Base-by-base conservation (phyloP, 2,797 vertebrate genomes). In the Remorina albescens region DNA sequence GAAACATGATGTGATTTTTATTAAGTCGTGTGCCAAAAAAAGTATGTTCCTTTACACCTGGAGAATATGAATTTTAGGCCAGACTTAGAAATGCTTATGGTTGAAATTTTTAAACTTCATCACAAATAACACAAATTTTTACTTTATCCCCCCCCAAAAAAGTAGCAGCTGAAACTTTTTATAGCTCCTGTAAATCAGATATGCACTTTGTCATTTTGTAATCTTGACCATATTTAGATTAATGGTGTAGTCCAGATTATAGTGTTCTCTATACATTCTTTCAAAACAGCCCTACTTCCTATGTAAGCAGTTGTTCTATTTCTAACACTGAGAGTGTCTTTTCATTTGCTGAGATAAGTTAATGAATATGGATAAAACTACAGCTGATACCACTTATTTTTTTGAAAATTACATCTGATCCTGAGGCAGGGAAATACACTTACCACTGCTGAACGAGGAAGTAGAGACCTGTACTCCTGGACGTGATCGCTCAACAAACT, bases 381-480 rank as follows among this genome's bases (percentile, higher is more conserved):
- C 2, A 15, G 10, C 2, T 49, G n/a, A 26, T 10, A 41, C 1
- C 2, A 49, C 21, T 23, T 54, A 13, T 6, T 18, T 54, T 46
- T 37, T 34, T n/a, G 19, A 36, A 30, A 69, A 49, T 23, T n/a
- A 59, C 18, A 44, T 25, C 13, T 64, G 19, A 18, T 30, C 11
- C 56, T 58, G 50, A 58, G 21, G 30, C 55, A 13, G 69, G 25
- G 6, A 73, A 36, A 72, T 49, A 53, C 39, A 77, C 93, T 3
- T 91, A 99, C 98, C 98, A 34, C 96, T 96, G 80, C 98, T 99
- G 91, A 99, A 99, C 53, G 98, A 99, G 8, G 96, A 98, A 81
- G 97, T 98, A 56, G 97, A 98, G 80, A 99, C 98, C 85, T 99
- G 98, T 73, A 97, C 97, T 7, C 97, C 98, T 37, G 98, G 98